Evolutionary conservation across 2,113 vertebrate genomes (phyloP), one percentile per base, ranked within the genome.

Genomic region (Pyxicephalus adspersus): DNA sequence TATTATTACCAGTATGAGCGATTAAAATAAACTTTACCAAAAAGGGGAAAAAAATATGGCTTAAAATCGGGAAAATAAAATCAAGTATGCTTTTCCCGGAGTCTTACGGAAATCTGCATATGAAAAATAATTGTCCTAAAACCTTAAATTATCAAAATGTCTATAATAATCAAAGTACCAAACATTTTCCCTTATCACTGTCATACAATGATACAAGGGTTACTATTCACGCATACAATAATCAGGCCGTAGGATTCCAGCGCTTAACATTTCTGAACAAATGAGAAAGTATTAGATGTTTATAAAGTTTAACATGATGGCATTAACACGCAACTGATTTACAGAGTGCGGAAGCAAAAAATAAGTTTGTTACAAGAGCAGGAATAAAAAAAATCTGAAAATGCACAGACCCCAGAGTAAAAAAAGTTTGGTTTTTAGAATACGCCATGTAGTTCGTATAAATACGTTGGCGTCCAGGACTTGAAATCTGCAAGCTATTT

Each of bases 11-110:
- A 19, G 22, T 34, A 72, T 57, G 54, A 74, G 45, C 52, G n/a
- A 74, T 4, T 60, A 18, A 19, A 64, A 64, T 18, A 64, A 64
- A 63, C 13, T n/a, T n/a, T 13, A 63, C 23, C 11, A 3, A 61
- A 63, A 4, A 26, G 34, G 19, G 54, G 45, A 20, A 16, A 57
- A 81, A 64, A 58, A 52, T 75, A 82, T 82, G 80, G 80, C 80
- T 82, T 82, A 82, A 20, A 61, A 52, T 58, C 22, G 67, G 79
- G 52, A 64, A 26, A 38, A 29, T n/a, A 9, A 23, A 58, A 19
- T 64, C 26, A 55, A 18, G 16, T 20, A 74, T 31, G 13, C 71
- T 58, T 74, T 60, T 72, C 79, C 66, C 67, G 7, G 57, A 64
- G 67, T 68, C 77, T 72, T 72, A 52, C 26, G 18, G 13, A 54